These are phyloP conservation scores for Ispidina lecontei DNA, from an alignment of 2,797 vertebrate species.

Conservation along the genomic window DNA sequence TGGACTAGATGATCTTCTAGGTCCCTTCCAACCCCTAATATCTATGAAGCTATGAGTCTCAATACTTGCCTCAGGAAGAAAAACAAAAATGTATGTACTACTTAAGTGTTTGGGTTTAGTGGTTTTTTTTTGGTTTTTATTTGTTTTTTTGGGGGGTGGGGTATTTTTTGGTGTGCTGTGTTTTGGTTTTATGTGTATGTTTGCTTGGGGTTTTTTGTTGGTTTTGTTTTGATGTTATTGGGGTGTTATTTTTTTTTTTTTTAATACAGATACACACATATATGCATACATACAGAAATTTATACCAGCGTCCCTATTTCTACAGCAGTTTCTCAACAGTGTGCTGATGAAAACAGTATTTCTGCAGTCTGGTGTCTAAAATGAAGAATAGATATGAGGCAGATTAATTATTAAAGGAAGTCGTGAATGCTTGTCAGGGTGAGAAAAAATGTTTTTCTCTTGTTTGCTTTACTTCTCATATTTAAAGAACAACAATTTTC, in stretches of 20 bases:
- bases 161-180: no score
- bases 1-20: no score
- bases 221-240: neutral
- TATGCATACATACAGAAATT: neutral
- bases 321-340: constrained; percentile 57
- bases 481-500: neutral
- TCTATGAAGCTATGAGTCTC: no score
- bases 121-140: no score
- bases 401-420: neutral
- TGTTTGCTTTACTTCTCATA: neutral
- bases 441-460: neutral
- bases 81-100: accelerated
- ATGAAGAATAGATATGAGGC: neutral
- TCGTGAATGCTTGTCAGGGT: neutral
- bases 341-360: constrained; percentile 34
- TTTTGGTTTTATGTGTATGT: no score
- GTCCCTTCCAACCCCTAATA: no score
- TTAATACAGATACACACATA: neutral
- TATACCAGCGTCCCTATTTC: constrained; percentile 37
- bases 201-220: no score
- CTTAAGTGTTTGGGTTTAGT: neutral
- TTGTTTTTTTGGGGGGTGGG: neutral
- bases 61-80: neutral
- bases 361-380: neutral
- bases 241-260: neutral